Conservation (phyloP, 2,797 vertebrate genomes). For the Oreochromis grahami region DNA sequence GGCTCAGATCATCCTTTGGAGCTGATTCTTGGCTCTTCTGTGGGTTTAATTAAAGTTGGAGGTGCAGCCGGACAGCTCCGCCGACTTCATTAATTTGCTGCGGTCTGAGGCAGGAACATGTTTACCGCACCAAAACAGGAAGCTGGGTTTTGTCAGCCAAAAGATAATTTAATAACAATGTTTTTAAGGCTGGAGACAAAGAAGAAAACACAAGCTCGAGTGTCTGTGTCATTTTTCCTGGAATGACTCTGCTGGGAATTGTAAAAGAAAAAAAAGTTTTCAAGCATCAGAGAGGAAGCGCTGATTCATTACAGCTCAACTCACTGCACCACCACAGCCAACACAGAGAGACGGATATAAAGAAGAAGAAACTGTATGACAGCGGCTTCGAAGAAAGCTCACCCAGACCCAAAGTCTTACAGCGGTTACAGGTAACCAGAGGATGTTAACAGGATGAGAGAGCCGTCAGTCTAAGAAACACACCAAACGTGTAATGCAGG, state of each 20-base stretch:
- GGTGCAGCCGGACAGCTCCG: neutral
- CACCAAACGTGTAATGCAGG: neutral
- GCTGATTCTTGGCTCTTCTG: neutral
- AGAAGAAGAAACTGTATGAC: neutral
- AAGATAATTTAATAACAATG: conserved; percentile 35
- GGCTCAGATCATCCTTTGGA: neutral
- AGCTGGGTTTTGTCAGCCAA: conserved; percentile 20
- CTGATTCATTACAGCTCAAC: neutral
- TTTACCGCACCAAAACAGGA: conserved; percentile 32
- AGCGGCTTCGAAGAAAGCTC: neutral
- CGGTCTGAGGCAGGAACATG: conserved; percentile 21
- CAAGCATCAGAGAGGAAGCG: neutral
- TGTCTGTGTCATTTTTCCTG: neutral
- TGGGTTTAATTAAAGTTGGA: conserved; percentile 44
- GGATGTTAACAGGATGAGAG: neutral
- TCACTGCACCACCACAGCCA: neutral
- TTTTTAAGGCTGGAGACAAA: conserved; percentile 2
- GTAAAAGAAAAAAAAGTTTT: neutral
- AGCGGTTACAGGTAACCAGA: neutral
- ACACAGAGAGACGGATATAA: neutral
- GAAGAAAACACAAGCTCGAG: neutral
- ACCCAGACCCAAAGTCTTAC: neutral
- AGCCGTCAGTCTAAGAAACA: neutral
- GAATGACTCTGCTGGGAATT: neutral
- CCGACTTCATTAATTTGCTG: conserved; percentile 33